Percentiles rank a stretch among this genome's conserved stretches.
Conservation (phyloP, 1,140 invertebrate genomes). For the Plectus sambesii region DNA sequence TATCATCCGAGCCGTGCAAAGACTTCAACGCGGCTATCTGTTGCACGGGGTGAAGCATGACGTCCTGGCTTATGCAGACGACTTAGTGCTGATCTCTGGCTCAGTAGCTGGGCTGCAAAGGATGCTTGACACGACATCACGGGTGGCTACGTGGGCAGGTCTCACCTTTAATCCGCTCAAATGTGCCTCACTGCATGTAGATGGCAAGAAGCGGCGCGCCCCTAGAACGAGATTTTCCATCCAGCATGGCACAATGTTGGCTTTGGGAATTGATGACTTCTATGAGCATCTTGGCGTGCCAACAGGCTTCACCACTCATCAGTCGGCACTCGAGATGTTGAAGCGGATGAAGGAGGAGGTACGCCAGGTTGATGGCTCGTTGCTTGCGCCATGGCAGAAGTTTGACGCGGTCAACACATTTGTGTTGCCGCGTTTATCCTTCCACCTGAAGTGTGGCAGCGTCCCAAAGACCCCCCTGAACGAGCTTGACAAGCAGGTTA, state of each 20-base stretch:
- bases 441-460: constrained; percentile 18
- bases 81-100: constrained; percentile 11
- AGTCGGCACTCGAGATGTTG: constrained; percentile 4
- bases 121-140: constrained; percentile 2
- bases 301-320: constrained; percentile 7
- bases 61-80: constrained; percentile 22
- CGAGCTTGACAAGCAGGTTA: constrained; percentile 12
- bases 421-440: constrained; percentile 40
- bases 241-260: neutral
- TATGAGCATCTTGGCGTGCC: constrained; percentile 17
- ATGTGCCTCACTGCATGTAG: no score
- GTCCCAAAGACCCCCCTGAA: constrained; percentile 2
- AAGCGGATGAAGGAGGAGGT: constrained; percentile 12
- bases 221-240: neutral
- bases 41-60: neutral
- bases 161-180: constrained; percentile 18
- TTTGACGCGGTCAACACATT: constrained; percentile 44
- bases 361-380: constrained; percentile 9
- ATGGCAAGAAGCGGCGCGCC: neutral
- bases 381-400: constrained; percentile 47
- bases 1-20: constrained; percentile 30
- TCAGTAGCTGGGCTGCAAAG: constrained; percentile 6
- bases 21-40: constrained; percentile 30
- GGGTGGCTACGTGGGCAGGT: constrained; percentile 10
- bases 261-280: constrained; percentile 1